phyloP scores from a whole-genome alignment of 2,113 vertebrate genomes.

The Nothocercus nigrocapillus region DNA sequence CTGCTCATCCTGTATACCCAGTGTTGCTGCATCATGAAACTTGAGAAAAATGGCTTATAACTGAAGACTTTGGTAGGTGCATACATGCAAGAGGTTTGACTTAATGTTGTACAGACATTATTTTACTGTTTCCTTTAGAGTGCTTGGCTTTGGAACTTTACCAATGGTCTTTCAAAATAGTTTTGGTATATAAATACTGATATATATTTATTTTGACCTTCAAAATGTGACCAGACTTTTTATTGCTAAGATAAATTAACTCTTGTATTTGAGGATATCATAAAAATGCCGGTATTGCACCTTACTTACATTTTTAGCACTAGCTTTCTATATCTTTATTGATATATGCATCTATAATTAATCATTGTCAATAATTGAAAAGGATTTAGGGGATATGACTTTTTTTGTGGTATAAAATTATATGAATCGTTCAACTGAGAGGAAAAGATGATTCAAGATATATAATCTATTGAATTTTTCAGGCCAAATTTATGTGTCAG shows the following conservation, averaged over 20 bases:
- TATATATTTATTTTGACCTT: neutral
- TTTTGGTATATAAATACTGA: neutral
- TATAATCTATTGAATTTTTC: constrained; percentile 43
- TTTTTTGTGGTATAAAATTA: constrained; percentile 42
- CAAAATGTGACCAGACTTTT: neutral
- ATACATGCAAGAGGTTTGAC: neutral
- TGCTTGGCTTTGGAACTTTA: neutral
- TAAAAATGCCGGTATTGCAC: neutral
- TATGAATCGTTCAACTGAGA: constrained; percentile 41
- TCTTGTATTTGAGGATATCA: neutral
- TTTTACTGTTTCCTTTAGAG: neutral
- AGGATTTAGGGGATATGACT: constrained; percentile 32
- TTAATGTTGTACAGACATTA: neutral
- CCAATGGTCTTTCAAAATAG: neutral
- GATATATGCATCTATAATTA: constrained; percentile 58
- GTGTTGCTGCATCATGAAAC: neutral
- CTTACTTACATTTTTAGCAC: constrained; percentile 38
- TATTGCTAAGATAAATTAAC: neutral
- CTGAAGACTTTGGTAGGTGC: neutral
- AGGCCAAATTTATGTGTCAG: constrained; percentile 41
- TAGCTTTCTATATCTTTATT: constrained; percentile 2
- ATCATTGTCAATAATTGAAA: constrained; percentile 65
- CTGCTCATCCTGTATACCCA: neutral
- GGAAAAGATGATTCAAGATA: constrained; percentile 32
- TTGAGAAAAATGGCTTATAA: neutral